Percentiles rank a stretch among this genome's conserved stretches.
phyloP scores from a whole-genome alignment of 2,888 invertebrate genomes.

The Zaprionus obscuricornis region DNA sequence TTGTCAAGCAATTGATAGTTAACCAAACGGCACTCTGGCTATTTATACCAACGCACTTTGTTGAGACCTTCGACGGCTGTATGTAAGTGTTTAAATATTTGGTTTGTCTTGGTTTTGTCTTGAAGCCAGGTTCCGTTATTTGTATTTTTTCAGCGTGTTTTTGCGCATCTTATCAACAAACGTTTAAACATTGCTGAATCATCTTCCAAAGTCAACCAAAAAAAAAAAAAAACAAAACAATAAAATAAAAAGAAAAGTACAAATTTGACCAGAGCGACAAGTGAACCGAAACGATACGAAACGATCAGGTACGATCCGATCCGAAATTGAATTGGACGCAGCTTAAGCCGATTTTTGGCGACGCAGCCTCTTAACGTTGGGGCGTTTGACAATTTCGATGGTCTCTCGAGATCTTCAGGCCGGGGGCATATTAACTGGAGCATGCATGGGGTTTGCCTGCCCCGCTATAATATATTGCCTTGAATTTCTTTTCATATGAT shows the following conservation, averaged over 20 bases:
- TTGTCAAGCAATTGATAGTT: constrained; percentile 52
- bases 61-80: constrained; percentile 61
- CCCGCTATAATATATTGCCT: constrained; percentile 30
- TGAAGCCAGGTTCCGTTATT: constrained; percentile 66
- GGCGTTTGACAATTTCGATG: constrained; percentile 75
- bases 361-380: constrained; percentile 54
- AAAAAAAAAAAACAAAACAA: too few species aligned
- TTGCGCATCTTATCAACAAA: constrained; percentile 63
- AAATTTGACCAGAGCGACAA: constrained; percentile 22
- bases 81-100: constrained; percentile 56
- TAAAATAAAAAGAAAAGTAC: too few species aligned
- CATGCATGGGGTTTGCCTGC: constrained; percentile 53
- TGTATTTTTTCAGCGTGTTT: constrained; percentile 39
- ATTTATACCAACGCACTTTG: constrained; percentile 53
- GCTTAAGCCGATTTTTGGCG: constrained; percentile 67
- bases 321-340: constrained; percentile 50
- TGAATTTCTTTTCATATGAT: constrained; percentile 20
- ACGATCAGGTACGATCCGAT: constrained; percentile 24
- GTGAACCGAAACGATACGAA: constrained; percentile 35
- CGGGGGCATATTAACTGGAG: constrained; percentile 64
- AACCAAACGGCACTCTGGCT: constrained; percentile 27
- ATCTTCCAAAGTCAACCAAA: constrained; percentile 45
- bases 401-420: constrained; percentile 52
- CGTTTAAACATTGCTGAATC: constrained; percentile 64
- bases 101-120: constrained; percentile 18